phyloP scores from a whole-genome alignment of 2,888 invertebrate species.

The Agrypnus murinus region DNA sequence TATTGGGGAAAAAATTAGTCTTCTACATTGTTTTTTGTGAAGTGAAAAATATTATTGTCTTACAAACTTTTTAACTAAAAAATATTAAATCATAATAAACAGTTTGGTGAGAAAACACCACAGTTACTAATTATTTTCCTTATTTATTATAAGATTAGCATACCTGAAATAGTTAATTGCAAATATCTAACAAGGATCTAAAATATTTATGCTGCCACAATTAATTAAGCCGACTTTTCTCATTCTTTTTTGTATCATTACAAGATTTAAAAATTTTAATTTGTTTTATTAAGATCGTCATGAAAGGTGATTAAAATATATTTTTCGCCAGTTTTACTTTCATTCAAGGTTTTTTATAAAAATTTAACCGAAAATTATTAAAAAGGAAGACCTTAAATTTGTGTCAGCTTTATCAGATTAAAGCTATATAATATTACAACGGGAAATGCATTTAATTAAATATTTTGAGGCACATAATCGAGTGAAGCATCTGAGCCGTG shows the following conservation, averaged over 20 bases:
- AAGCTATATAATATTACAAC: slow-evolving; percentile 67
- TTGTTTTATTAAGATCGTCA: too few relatives aligned
- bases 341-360: slow-evolving; percentile 16
- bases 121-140: slow-evolving; percentile 10
- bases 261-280: too few relatives aligned
- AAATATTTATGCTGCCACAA: slow-evolving; percentile 10
- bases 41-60: too few relatives aligned
- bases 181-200: slow-evolving; percentile 2
- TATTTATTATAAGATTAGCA: slow-evolving; percentile 14
- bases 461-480: slow-evolving; percentile 68
- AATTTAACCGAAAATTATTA: slow-evolving; percentile 52
- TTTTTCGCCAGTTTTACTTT: too few relatives aligned
- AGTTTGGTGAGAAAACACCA: slow-evolving; percentile 4
- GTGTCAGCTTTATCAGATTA: slow-evolving; percentile 64
- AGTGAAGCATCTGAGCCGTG: slow-evolving; percentile 65
- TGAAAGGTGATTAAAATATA: too few relatives aligned
- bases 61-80: too few relatives aligned
- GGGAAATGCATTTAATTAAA: slow-evolving; percentile 71
- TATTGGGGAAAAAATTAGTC: too few relatives aligned
- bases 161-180: slow-evolving; percentile 13
- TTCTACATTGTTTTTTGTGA: too few relatives aligned
- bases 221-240: neutral
- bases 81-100: slow-evolving; percentile 4
- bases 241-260: neutral
- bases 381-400: slow-evolving; percentile 52